These are phyloP conservation scores for Naja naja DNA, from an alignment of 2,113 vertebrate genomes.

Conservation along the genomic window DNA sequence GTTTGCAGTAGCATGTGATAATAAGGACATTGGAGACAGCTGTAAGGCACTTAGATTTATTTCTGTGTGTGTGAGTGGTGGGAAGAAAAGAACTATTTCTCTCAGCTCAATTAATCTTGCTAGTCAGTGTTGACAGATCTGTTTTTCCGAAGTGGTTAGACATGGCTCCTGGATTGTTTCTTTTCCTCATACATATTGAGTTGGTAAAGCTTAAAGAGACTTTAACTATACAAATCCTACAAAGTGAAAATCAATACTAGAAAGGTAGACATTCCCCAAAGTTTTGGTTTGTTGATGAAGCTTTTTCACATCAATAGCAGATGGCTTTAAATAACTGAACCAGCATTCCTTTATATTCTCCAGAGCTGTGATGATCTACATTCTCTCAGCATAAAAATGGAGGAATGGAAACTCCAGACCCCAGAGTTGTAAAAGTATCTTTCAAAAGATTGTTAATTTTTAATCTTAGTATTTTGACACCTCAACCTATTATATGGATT, in stretches of 20 bases:
- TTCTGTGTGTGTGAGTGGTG: neutral
- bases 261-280: neutral
- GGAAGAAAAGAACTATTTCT: neutral
- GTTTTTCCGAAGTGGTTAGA: neutral
- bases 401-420: neutral
- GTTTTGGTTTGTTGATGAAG: neutral
- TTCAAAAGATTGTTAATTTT: neutral
- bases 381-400: neutral
- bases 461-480: neutral
- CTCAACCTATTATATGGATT: neutral
- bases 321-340: neutral
- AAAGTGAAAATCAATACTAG: slow-evolving; percentile 17
- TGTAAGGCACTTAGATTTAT: neutral
- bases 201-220: neutral
- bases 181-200: neutral
- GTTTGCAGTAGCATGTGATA: neutral
- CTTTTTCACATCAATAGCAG: neutral
- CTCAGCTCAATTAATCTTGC: neutral
- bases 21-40: rapidly evolving
- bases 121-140: neutral
- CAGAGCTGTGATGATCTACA: neutral
- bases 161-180: neutral
- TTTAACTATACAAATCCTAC: neutral
- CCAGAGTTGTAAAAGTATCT: neutral
- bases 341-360: neutral